Percentiles rank a stretch among this genome's conserved stretches.
Conservation (phyloP, 2,113 vertebrate species). For the Microcebus griseorufus region DNA sequence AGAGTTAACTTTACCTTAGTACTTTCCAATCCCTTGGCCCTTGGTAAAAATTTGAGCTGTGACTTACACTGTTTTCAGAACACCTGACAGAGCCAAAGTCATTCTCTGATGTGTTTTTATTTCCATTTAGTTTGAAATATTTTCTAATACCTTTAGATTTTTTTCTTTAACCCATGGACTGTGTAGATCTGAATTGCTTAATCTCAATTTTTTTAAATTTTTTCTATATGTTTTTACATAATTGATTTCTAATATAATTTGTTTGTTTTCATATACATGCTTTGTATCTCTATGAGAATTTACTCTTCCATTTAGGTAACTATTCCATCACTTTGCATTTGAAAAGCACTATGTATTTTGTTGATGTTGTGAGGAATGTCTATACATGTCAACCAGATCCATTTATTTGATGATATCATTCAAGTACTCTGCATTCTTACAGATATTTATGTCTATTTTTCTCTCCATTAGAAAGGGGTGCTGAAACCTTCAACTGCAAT, state of each 20-base stretch:
- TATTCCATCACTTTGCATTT: background rate
- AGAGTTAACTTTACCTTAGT: background rate
- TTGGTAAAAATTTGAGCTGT: background rate
- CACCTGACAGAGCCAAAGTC: too few species aligned
- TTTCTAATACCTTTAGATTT: background rate
- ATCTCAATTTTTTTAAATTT: background rate
- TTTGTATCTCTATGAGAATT: background rate
- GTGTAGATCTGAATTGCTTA: background rate
- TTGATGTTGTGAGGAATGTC: accelerated
- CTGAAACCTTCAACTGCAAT: background rate
- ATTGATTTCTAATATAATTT: background rate
- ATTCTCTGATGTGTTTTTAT: background rate
- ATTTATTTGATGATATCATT: background rate
- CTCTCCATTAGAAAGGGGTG: background rate
- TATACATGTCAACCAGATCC: background rate
- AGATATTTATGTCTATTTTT: background rate
- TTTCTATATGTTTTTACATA: background rate
- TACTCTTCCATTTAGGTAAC: background rate
- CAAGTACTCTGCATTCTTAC: background rate
- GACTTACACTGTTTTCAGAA: background rate
- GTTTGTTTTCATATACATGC: too few species aligned
- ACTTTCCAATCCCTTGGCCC: background rate
- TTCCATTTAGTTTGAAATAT: background rate
- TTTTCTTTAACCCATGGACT: background rate
- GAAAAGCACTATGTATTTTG: background rate